phyloP scores from a whole-genome alignment of 2,888 invertebrate species.

The Melolontha melolontha region DNA sequence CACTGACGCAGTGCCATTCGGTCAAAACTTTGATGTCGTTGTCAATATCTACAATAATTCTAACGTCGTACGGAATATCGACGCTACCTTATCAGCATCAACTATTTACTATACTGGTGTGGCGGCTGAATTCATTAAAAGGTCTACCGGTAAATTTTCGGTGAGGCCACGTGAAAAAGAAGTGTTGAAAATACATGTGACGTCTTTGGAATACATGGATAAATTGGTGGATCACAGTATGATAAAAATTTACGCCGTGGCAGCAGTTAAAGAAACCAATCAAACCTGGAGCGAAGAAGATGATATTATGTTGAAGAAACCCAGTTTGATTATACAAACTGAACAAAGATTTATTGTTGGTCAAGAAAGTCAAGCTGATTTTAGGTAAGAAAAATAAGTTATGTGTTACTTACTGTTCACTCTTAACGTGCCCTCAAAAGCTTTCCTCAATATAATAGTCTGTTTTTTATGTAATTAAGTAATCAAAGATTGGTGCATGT shows the following conservation, averaged over 20 bases:
- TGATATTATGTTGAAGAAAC: constrained; percentile 77
- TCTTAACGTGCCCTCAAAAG: no score
- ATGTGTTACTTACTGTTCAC: neutral
- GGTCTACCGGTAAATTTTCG: constrained; percentile 72
- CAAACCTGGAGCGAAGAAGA: constrained; percentile 82
- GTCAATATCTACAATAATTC: constrained; percentile 72
- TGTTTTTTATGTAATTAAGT: no score
- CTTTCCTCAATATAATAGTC: no score
- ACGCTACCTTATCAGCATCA: constrained; percentile 72
- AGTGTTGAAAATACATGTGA: constrained; percentile 72
- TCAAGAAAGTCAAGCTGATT: constrained; percentile 69
- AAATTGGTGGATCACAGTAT: constrained; percentile 78
- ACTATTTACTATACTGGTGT: constrained; percentile 80
- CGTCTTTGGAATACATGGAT: constrained; percentile 76
- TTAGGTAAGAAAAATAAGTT: constrained; percentile 57
- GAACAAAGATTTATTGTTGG: constrained; percentile 68
- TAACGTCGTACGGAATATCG: constrained; percentile 72
- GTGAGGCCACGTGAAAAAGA: constrained; percentile 74
- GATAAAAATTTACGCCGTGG: constrained; percentile 80
- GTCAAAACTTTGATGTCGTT: constrained; percentile 75
- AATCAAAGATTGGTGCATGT: no score
- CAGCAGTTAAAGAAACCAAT: constrained; percentile 77
- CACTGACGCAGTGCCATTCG: constrained; percentile 74
- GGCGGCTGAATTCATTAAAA: constrained; percentile 73
- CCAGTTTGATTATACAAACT: constrained; percentile 75